A percentile compares a stretch with the other conserved stretches of the same genome.
phyloP scores from a whole-genome alignment of 1,140 invertebrate genomes.

The Cydia splendana region DNA sequence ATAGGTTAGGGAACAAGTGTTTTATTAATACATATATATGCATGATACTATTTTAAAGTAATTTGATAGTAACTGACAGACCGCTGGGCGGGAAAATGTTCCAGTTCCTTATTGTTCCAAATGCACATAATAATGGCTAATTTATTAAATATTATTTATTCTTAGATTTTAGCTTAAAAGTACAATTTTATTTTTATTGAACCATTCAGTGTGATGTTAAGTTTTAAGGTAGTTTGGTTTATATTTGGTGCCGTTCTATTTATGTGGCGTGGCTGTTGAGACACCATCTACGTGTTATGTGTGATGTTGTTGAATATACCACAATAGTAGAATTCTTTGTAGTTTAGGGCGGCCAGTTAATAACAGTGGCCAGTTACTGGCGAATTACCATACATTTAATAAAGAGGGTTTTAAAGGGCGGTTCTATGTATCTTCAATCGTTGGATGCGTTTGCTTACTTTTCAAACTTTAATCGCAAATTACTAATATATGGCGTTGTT shows the following conservation, averaged over 20 bases:
- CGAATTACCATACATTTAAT: too few species aligned
- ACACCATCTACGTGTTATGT: not conserved
- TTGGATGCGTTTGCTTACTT: too few species aligned
- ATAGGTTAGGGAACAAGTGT: conserved; percentile 53
- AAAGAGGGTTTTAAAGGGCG: too few species aligned
- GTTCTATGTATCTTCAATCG: too few species aligned
- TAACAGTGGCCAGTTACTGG: too few species aligned
- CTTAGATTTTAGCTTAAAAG: conserved; percentile 33
- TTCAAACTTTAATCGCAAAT: too few species aligned
- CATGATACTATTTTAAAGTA: conserved; percentile 1
- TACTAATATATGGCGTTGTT: too few species aligned
- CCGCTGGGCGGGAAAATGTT: not conserved
- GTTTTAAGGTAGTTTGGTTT: conserved; percentile 18
- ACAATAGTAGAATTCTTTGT: not conserved
- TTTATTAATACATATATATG: not conserved
- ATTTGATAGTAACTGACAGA: not conserved
- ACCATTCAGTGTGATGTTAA: conserved; percentile 29
- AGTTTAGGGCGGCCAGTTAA: too few species aligned
- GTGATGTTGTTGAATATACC: not conserved
- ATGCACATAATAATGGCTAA: conserved; percentile 12
- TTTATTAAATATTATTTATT: conserved; percentile 36
- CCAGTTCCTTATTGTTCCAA: conserved; percentile 12
- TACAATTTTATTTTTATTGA: conserved; percentile 37
- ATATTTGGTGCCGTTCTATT: conserved; percentile 8
- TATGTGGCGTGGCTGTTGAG: not conserved